phyloP scores from a whole-genome alignment of 2,888 invertebrate species.

The Odontomyia ornata region DNA sequence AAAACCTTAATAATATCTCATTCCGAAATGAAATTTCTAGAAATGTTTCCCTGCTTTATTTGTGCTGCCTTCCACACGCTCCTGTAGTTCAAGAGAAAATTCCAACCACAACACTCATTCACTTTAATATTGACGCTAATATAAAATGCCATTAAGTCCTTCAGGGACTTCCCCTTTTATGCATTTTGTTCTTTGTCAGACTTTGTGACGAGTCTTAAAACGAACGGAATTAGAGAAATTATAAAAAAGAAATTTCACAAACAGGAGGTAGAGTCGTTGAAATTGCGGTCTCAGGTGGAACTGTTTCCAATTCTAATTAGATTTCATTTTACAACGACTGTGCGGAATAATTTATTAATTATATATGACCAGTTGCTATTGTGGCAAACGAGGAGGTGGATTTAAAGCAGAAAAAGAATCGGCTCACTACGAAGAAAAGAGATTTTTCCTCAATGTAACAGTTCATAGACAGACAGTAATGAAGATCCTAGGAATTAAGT shows the following conservation, averaged over 20 bases:
- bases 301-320: slow-evolving; percentile 41
- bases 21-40: not conserved
- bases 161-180: not conserved
- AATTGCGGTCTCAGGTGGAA: slow-evolving; percentile 40
- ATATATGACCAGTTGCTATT: not conserved
- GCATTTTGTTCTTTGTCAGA: not conserved
- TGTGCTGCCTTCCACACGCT: no score
- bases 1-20: not conserved
- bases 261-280: not conserved
- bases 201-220: not conserved
- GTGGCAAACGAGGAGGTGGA: not conserved
- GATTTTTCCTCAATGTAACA: not conserved
- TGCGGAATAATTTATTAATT: slow-evolving; percentile 35
- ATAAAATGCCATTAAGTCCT: slow-evolving; percentile 37
- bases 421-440: not conserved
- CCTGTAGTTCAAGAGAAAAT: not conserved
- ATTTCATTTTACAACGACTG: slow-evolving; percentile 30
- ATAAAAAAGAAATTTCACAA: slow-evolving; percentile 4
- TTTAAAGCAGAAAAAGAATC: not conserved
- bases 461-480: not conserved
- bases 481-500: slow-evolving; percentile 29
- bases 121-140: slow-evolving; percentile 21
- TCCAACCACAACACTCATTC: not conserved
- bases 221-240: slow-evolving; percentile 16
- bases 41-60: not conserved